phyloP scores from a whole-genome alignment of 2,888 invertebrate genomes.

The Meteorus cinctellus region DNA sequence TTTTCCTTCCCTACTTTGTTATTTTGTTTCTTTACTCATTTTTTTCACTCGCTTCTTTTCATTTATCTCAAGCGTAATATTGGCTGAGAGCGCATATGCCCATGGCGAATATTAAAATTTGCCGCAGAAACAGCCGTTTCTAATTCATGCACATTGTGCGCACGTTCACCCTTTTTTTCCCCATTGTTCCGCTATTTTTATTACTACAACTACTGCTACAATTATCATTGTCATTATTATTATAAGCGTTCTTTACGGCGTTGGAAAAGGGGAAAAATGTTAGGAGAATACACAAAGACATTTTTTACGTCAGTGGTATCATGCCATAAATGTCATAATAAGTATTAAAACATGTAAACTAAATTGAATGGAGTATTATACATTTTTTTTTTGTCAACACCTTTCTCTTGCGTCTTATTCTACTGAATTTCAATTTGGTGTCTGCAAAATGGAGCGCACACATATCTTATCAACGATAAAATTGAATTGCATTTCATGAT shows the following conservation, averaged over 20 bases:
- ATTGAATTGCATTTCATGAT: conserved; percentile 52
- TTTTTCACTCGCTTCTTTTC: conserved; percentile 22
- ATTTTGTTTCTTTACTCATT: neutral
- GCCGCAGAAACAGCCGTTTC: conserved; percentile 9
- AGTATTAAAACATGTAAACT: conserved; percentile 4
- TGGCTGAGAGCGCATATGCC: neutral
- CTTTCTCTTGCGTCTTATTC: conserved; percentile 27
- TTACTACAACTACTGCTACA: neutral
- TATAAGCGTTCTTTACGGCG: neutral
- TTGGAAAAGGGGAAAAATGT: neutral
- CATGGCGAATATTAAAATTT: conserved; percentile 4
- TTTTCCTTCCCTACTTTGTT: too few relatives aligned
- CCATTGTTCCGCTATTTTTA: neutral
- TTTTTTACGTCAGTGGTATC: conserved; percentile 1
- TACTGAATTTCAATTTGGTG: conserved; percentile 44
- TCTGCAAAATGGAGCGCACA: neutral
- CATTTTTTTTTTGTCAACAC: neutral
- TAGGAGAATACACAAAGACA: neutral
- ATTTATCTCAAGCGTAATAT: conserved; percentile 9
- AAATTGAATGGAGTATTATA: too few relatives aligned
- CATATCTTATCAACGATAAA: conserved; percentile 36
- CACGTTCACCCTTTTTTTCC: neutral
- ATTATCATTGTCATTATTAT: neutral
- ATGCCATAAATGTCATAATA: neutral
- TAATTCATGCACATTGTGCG: neutral